Conservation (phyloP, 2,888 invertebrate genomes). For the Pachycephus smyrnensis region DNA sequence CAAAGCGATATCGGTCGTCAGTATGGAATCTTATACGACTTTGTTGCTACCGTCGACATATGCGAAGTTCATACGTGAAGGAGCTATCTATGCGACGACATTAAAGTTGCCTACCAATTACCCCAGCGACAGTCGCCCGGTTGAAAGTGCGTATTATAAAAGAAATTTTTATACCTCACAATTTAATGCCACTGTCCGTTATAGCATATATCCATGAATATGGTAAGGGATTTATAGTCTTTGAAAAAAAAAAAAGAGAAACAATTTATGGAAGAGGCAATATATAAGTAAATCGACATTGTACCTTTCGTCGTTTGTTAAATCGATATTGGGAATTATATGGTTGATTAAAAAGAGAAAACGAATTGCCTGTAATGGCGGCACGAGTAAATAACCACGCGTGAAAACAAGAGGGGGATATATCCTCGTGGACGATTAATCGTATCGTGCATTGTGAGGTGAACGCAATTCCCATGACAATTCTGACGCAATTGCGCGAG, state of each 20-base stretch:
- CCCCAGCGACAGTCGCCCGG: not conserved
- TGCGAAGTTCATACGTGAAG: not conserved
- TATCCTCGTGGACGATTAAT: not conserved
- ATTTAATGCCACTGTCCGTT: not conserved
- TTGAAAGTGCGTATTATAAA: not conserved
- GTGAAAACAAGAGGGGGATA: not conserved
- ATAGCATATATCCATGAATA: not conserved
- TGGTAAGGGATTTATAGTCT: not conserved
- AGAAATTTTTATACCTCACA: not conserved
- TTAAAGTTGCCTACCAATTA: not conserved
- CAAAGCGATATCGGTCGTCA: not conserved
- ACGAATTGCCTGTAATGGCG: not conserved
- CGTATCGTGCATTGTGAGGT: not conserved
- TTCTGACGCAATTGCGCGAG: not conserved
- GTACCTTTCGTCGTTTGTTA: not conserved
- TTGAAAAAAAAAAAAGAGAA: not conserved
- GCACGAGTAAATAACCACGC: not conserved
- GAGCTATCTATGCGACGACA: not conserved
- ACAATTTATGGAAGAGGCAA: not conserved
- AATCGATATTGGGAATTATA: not conserved
- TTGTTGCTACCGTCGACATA: not conserved
- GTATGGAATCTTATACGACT: not conserved
- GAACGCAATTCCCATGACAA: not conserved
- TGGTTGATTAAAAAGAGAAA: not conserved
- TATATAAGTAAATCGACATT: not conserved